Base-by-base conservation (phyloP, 2,797 vertebrate genomes). In the Cuculus canorus region DNA sequence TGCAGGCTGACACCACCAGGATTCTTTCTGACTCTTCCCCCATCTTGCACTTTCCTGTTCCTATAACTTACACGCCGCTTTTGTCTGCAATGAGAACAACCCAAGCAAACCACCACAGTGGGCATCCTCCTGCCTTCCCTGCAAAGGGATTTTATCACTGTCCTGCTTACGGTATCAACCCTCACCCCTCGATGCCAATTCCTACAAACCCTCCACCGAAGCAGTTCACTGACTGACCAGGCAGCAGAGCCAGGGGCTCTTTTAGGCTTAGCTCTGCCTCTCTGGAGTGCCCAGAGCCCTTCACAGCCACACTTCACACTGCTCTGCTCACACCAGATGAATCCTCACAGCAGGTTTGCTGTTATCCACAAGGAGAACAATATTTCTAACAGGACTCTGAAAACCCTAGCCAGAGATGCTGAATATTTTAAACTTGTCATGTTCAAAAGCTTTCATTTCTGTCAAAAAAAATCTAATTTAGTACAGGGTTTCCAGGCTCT, bases 101-200 rank as follows among this genome's bases (percentile, higher is more conserved):
- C 13, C 43, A 48, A 47, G 32, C 18, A 59, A 56, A 14, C 30
- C 48, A 50, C 7, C 56, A 24, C 28, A 70, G 41, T 21, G 82
- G 72, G 33, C 39, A n/a, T 5, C 72, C 22, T 45, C 50, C 73
- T 22, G 30, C 50, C 56, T 28, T 77, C 73, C 73, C 65, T 4
- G 4, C 32, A 1, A 14, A 30, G 32, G 48, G 84, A 57, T 97
- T 98, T 96, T 93, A 97, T 96, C 97, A 95, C 77, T 32, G 84
- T 95, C 90, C 90, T 39, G 30, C 82, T 63, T 95, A 82, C 77
- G 83, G 96, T 93, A 86, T 84, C 93, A 96, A 63, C 96, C 96
- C 94, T 88, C 96, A 93, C 75, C 96, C 92, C 93, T 90, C 72
- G 76, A 57, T 70, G 96, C 91, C 72, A 39, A 50, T n/a, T 82